phyloP scores from a whole-genome alignment of 53 echinoderm and acorn worm species.

The Echinarachnius parma region DNA sequence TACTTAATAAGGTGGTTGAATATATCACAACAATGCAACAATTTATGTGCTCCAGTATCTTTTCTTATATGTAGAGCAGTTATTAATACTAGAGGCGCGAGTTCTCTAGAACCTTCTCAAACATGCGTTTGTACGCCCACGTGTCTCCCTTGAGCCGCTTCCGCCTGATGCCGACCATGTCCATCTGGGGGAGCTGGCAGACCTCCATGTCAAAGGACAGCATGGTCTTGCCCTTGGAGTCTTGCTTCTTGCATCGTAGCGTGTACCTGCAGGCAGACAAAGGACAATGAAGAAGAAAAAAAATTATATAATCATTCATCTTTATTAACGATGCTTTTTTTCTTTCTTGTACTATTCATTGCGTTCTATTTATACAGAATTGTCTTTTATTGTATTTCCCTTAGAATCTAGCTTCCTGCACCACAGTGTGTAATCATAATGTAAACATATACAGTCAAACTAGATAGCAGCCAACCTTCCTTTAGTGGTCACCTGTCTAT shows the following conservation, averaged over 20 bases:
- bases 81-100: constrained; percentile 8
- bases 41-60: background rate
- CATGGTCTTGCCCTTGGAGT: constrained; percentile 78
- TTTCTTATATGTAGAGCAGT: background rate
- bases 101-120: constrained; percentile 71
- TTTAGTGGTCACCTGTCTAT: too few relatives aligned
- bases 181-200: constrained; percentile 92
- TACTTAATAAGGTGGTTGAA: too few relatives aligned
- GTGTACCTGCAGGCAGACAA: constrained; percentile 62
- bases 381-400: too few relatives aligned
- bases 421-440: too few relatives aligned
- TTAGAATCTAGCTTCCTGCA: too few relatives aligned
- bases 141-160: constrained; percentile 95
- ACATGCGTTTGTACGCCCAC: constrained; percentile 93
- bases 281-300: background rate
- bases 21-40: too few relatives aligned
- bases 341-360: too few relatives aligned
- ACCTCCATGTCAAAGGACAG: constrained; percentile 97
- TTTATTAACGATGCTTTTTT: too few relatives aligned
- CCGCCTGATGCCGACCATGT: constrained; percentile 87
- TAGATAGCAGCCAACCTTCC: too few relatives aligned
- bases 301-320: too few relatives aligned
- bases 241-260: constrained; percentile 93
- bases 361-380: too few relatives aligned
- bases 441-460: too few relatives aligned